These are phyloP conservation scores for Lepidurus packardi DNA, from an alignment of 1,140 invertebrate genomes.

Conservation along the genomic window DNA sequence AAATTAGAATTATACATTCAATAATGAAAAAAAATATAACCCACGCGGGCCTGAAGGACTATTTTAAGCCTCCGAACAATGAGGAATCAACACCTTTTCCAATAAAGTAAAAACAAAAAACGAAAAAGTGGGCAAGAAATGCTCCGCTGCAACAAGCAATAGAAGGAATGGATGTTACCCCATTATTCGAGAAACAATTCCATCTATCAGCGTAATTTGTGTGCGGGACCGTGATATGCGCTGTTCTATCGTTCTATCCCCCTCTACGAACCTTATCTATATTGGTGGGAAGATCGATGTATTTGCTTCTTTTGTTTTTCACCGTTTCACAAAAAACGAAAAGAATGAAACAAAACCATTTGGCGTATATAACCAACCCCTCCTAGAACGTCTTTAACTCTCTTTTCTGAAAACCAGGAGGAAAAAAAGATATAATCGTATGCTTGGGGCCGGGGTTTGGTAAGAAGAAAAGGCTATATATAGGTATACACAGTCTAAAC, in stretches of 20 bases:
- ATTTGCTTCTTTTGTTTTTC: neutral
- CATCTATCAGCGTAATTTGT: neutral
- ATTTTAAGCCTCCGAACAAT: no score
- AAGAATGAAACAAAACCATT: neutral
- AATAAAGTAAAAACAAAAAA: no score
- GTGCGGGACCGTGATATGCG: neutral
- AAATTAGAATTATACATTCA: no score
- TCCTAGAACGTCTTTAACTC: neutral
- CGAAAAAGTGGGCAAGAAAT: no score
- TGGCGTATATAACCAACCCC: neutral
- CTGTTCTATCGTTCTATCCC: neutral
- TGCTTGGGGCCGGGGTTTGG: neutral
- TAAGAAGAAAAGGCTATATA: no score
- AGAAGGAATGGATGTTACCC: neutral
- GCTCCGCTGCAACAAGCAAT: no score
- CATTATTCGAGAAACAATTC: neutral
- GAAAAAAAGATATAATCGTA: neutral
- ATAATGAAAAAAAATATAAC: no score
- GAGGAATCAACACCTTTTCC: no score
- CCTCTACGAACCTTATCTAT: neutral
- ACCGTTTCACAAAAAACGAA: neutral
- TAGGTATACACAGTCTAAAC: no score
- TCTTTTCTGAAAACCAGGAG: neutral
- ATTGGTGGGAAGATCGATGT: neutral
- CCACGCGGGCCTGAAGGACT: no score